Percentiles rank a stretch among this genome's conserved stretches.
These are phyloP conservation scores for Agrotis exclamationis DNA, from an alignment of 2,888 invertebrate species.

Conservation along the genomic window DNA sequence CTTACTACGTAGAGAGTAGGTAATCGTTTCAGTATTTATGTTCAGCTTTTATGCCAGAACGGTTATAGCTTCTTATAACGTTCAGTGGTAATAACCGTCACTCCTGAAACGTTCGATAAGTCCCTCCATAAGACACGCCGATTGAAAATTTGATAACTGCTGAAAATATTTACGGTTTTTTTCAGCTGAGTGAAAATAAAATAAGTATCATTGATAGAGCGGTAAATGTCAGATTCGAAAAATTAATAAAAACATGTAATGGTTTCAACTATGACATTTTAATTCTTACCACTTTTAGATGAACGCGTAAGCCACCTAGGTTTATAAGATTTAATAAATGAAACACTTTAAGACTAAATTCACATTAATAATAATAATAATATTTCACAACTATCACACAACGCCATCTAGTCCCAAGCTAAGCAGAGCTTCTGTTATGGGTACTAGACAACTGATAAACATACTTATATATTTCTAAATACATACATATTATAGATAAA, in stretches of 20 bases:
- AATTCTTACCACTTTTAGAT: too few relatives aligned
- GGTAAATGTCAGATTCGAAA: not conserved
- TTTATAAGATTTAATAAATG: too few relatives aligned
- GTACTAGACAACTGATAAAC: too few relatives aligned
- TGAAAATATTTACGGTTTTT: not conserved
- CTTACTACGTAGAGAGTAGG: not conserved
- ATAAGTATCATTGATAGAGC: not conserved
- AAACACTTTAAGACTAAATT: too few relatives aligned
- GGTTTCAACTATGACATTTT: too few relatives aligned
- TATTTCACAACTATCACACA: too few relatives aligned
- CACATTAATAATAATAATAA: too few relatives aligned
- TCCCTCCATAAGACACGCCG: not conserved
- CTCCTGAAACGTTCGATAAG: slow-evolving; percentile 25
- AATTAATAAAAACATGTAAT: not conserved
- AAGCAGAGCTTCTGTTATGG: too few relatives aligned
- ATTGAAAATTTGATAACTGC: not conserved
- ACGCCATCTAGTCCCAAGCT: too few relatives aligned
- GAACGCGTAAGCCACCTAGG: too few relatives aligned
- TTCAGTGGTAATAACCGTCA: slow-evolving; percentile 28
- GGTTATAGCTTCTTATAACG: slow-evolving; percentile 25
- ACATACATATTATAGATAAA: too few relatives aligned
- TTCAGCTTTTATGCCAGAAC: slow-evolving; percentile 9
- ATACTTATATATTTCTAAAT: too few relatives aligned
- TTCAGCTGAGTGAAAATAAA: not conserved
- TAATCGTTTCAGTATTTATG: slow-evolving; percentile 34